These are phyloP conservation scores for Achlya flavicornis DNA, from an alignment of 2,888 invertebrate genomes.

Conservation along the genomic window DNA sequence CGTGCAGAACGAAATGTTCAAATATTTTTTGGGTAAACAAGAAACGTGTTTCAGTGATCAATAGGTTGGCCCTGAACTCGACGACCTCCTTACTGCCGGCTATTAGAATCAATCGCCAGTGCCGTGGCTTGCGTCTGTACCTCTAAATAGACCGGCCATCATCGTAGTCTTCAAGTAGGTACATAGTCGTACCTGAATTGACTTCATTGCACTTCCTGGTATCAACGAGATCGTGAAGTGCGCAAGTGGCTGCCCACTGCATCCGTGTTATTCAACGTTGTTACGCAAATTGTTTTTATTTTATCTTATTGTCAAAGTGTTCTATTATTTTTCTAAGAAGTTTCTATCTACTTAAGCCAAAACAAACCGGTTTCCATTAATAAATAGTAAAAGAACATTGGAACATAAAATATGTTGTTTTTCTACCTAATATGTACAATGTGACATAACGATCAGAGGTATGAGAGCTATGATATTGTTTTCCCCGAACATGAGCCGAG, in stretches of 20 bases:
- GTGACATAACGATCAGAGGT: neutral
- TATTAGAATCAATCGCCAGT: constrained; percentile 55
- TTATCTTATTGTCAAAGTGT: neutral
- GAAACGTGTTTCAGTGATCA: constrained; percentile 49
- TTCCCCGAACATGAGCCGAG: too few relatives aligned
- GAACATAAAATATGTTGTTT: neutral
- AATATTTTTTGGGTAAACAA: constrained; percentile 53
- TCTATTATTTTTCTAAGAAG: neutral
- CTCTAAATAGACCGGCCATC: constrained; percentile 48
- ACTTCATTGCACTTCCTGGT: constrained; percentile 47
- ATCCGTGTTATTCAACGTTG: constrained; percentile 1
- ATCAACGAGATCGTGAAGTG: constrained; percentile 20
- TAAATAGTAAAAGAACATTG: neutral
- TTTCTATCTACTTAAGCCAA: too few relatives aligned
- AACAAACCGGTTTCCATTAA: neutral
- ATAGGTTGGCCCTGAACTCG: constrained; percentile 62
- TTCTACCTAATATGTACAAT: neutral
- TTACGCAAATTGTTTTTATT: neutral
- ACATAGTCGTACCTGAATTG: constrained; percentile 36
- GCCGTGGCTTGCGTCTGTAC: constrained; percentile 28
- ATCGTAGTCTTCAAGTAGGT: constrained; percentile 16
- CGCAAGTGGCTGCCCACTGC: constrained; percentile 19
- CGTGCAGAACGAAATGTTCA: constrained; percentile 48
- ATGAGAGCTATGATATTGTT: too few relatives aligned
- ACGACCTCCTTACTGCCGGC: constrained; percentile 53